These are phyloP conservation scores for Nesidiocoris tenuis DNA, from an alignment of 2,888 invertebrate genomes.

Conservation along the genomic window DNA sequence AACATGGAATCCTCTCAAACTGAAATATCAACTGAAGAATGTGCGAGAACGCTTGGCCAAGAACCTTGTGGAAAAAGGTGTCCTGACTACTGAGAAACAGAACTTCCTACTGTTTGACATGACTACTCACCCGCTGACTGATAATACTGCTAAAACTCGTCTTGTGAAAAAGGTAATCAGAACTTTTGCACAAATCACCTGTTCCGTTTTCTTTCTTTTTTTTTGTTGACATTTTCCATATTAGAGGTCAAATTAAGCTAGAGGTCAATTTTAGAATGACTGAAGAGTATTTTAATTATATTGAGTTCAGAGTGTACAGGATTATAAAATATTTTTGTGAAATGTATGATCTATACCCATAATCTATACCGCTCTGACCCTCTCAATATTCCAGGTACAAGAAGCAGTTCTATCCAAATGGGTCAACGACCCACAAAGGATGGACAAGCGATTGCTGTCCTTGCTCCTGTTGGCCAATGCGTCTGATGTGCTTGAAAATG, in stretches of 20 bases:
- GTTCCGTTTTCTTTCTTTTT: too few relatives aligned
- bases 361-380: too few relatives aligned
- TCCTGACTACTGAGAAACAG: constrained; percentile 98
- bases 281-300: too few relatives aligned
- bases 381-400: constrained; percentile 74
- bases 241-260: too few relatives aligned
- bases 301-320: too few relatives aligned
- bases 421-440: constrained; percentile 95
- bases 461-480: constrained; percentile 95
- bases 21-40: constrained; percentile 97
- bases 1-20: constrained; percentile 99
- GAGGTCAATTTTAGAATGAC: too few relatives aligned
- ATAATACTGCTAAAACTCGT: constrained; percentile 90
- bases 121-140: constrained; percentile 98
- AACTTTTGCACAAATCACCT: too few relatives aligned
- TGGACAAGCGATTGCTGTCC: constrained; percentile 92
- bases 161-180: constrained; percentile 87
- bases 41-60: constrained; percentile 98
- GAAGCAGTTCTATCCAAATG: constrained; percentile 95
- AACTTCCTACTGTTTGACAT: constrained; percentile 99
- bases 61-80: constrained; percentile 98
- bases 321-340: too few relatives aligned
- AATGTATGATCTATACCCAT: too few relatives aligned
- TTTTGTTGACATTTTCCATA: too few relatives aligned
- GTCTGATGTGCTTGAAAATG: constrained; percentile 98